Conservation (phyloP, 1,140 invertebrate genomes). For the Formica selysi region DNA sequence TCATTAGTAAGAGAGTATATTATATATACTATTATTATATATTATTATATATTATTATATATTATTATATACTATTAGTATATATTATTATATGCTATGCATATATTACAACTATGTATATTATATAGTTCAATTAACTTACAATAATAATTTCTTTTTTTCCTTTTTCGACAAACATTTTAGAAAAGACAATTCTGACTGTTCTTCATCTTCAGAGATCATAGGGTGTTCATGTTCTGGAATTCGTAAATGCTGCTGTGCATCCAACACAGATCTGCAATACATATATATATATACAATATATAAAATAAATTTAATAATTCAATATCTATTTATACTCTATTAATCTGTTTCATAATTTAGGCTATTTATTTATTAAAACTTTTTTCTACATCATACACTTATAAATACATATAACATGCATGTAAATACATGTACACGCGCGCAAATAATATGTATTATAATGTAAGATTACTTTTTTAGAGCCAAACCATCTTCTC, state of each 20-base stretch:
- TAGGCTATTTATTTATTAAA: not conserved
- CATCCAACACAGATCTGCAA: constrained; percentile 86
- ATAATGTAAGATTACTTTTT: constrained; percentile 89
- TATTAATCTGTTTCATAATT: constrained; percentile 7
- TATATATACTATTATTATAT: no score
- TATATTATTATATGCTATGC: no score
- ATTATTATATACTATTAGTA: no score
- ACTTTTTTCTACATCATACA: not conserved
- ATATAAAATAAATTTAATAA: constrained; percentile 34
- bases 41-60: no score
- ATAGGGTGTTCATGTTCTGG: constrained; percentile 83
- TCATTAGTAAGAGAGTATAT: not conserved
- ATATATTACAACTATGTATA: no score
- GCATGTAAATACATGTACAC: not conserved
- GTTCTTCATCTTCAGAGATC: constrained; percentile 88
- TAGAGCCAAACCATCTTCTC: constrained; percentile 95
- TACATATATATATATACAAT: not conserved
- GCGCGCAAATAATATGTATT: constrained; percentile 13
- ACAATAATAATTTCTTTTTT: constrained; percentile 96
- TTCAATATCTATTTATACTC: not conserved
- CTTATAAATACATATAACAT: not conserved
- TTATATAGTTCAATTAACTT: constrained; percentile 77
- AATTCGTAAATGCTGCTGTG: constrained; percentile 88
- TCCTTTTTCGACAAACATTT: constrained; percentile 95
- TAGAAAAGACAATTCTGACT: constrained; percentile 91